A percentile compares a stretch with the other conserved stretches of the same genome.
Evolutionary conservation across 2,888 invertebrate genomes (phyloP).

Genomic region (Epsilonema sp.): DNA sequence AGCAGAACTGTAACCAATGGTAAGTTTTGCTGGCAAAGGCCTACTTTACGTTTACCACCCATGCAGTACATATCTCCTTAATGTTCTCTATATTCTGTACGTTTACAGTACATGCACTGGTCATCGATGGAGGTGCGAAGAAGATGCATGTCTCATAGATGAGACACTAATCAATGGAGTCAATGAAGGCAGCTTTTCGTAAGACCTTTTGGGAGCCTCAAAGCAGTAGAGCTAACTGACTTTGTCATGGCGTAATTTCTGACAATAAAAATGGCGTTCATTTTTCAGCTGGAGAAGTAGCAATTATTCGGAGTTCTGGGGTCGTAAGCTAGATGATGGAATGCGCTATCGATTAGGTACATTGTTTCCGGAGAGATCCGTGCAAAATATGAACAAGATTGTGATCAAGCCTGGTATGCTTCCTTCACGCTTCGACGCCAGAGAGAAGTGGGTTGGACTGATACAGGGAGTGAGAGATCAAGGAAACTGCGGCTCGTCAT

Average conservation of each 20-base stretch:
- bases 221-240: no score
- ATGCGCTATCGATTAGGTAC: slow-evolving; percentile 53
- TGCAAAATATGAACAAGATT: slow-evolving; percentile 38
- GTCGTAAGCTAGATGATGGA: slow-evolving; percentile 57
- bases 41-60: no score
- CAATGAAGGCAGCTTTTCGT: background rate
- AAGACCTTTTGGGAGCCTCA: no score
- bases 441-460: slow-evolving; percentile 49
- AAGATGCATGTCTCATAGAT: background rate
- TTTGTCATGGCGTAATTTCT: no score
- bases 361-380: slow-evolving; percentile 38
- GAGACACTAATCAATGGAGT: background rate
- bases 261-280: no score
- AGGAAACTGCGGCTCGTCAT: slow-evolving; percentile 64
- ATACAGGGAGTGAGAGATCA: slow-evolving; percentile 46
- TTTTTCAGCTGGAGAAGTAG: slow-evolving; percentile 51
- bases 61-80: no score
- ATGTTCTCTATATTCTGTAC: no score
- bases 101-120: no score
- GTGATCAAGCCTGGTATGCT: slow-evolving; percentile 36
- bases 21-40: no score
- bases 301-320: slow-evolving; percentile 65
- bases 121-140: background rate
- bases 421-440: slow-evolving; percentile 54
- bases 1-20: no score